Evolutionary conservation across 2,113 vertebrate genomes (phyloP).

Genomic region (Globicephala melas): DNA sequence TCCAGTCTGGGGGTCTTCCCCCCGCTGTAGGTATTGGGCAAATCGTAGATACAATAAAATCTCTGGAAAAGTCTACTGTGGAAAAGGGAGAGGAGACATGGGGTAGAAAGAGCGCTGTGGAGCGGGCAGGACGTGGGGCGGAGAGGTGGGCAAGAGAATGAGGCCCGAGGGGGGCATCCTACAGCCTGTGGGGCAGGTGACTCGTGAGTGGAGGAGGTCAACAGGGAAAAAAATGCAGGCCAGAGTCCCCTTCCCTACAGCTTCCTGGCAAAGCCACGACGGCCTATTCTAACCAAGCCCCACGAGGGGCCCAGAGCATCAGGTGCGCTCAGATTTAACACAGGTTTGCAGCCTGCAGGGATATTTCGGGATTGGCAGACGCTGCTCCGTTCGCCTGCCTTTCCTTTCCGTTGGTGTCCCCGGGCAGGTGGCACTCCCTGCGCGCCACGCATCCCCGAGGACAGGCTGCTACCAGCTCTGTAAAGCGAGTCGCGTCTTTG

Average conservation of each 20-base stretch:
- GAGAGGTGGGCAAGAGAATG: accelerated
- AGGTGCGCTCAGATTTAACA: not conserved
- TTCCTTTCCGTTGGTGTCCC: not conserved
- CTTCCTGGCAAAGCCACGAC: too few species aligned
- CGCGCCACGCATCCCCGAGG: not conserved
- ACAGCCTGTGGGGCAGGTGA: not conserved
- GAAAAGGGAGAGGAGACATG: not conserved
- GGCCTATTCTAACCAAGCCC: not conserved
- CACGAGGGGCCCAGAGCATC: not conserved
- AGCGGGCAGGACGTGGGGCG: accelerated
- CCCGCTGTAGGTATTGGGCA: not conserved
- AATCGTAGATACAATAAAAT: not conserved
- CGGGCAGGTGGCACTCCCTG: not conserved
- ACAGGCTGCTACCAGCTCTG: not conserved
- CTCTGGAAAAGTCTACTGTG: not conserved
- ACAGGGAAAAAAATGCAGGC: not conserved
- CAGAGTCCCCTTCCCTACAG: not conserved
- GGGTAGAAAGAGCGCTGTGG: too few species aligned
- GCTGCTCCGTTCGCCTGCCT: not conserved
- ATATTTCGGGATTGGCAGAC: not conserved
- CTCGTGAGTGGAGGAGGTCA: accelerated
- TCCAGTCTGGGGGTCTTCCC: not conserved
- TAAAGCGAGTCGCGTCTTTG: not conserved
- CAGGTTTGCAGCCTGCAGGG: not conserved
- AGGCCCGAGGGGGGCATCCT: not conserved